Conservation (phyloP, 1,140 invertebrate genomes). For the Drosophila melanica region DNA sequence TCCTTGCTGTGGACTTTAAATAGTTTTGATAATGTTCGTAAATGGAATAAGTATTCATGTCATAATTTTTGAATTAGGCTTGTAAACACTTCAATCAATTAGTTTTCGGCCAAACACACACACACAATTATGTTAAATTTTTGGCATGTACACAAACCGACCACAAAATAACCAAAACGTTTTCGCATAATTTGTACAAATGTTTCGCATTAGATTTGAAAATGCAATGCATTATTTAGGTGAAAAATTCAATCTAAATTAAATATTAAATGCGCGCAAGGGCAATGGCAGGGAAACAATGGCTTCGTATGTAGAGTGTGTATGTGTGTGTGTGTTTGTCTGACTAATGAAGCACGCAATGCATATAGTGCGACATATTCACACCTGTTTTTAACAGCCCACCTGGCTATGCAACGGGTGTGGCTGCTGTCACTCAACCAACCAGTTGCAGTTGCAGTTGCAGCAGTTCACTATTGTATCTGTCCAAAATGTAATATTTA, state of each 20-base stretch:
- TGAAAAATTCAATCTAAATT: slow-evolving; percentile 71
- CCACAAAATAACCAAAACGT: slow-evolving; percentile 64
- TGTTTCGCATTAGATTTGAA: slow-evolving; percentile 36
- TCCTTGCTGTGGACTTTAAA: no score
- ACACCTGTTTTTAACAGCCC: slow-evolving; percentile 71
- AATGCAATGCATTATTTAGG: slow-evolving; percentile 55
- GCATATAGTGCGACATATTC: slow-evolving; percentile 67
- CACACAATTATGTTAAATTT: slow-evolving; percentile 18
- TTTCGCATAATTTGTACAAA: slow-evolving; percentile 56
- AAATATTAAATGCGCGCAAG: slow-evolving; percentile 48
- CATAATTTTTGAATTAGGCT: slow-evolving; percentile 22
- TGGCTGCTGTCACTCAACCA: slow-evolving; percentile 37
- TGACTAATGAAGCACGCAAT: slow-evolving; percentile 57
- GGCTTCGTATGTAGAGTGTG: not conserved
- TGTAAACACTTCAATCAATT: slow-evolving; percentile 49
- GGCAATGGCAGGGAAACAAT: not conserved
- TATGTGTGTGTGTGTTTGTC: slow-evolving; percentile 23
- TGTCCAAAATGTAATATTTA: slow-evolving; percentile 79
- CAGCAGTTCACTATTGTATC: slow-evolving; percentile 21
- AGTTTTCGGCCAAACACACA: slow-evolving; percentile 22
- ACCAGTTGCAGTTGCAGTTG: slow-evolving; percentile 41
- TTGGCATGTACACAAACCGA: slow-evolving; percentile 32
- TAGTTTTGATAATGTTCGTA: no score
- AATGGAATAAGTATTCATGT: not conserved
- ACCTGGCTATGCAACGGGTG: slow-evolving; percentile 1